Evolutionary conservation across 2,113 vertebrate species (phyloP), one percentile per base, ranked within the genome.

Genomic region (Chunga burmeisteri): DNA sequence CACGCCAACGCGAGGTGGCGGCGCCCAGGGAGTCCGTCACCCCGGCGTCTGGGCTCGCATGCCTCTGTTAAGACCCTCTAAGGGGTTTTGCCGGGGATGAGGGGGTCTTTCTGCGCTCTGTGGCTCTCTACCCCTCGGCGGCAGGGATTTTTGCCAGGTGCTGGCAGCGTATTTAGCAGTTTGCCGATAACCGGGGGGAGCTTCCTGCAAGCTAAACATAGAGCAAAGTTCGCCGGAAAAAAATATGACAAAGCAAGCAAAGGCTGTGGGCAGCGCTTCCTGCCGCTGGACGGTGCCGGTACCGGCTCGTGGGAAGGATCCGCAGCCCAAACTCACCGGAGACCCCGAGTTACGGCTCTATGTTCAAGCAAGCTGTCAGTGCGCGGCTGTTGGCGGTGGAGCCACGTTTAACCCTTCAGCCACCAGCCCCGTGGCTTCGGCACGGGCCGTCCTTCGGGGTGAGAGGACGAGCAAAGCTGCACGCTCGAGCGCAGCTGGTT

Each of bases 261-360:
- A 36, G 83, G 88, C 66, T 86, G 89, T 19, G 91, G 91, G 91
- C 83, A 92, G 91, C 88, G 91, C 52, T 96, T 93, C 96, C 95
- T 80, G 93, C 86, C 62, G 19, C 79, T 6, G 70, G 78, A 44
- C 4, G 1, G 50, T 6, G 66, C 88, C 3, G 5, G 53, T 44
- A 40, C 26, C 5, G 0, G n/a, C 50, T 49, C 5, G 0, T 6
- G 16, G 73, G 63, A 67, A 67, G 56, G 66, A 75, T 8, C 63
- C 5, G 0, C 11, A 10, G 77, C 67, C 65, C 59, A 11, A 36
- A 40, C 5, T 16, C 2, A 1, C 0, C 1, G 0, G 62, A 63
- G 52, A 73, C 10, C 49, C 83, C 1, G 3, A 16, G 12, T 29
- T 44, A 27, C 2, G 2, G 55, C 49, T 50, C 5, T 0, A 7